Conservation (phyloP, 2,888 invertebrate species). For the Lissonota sp. region DNA sequence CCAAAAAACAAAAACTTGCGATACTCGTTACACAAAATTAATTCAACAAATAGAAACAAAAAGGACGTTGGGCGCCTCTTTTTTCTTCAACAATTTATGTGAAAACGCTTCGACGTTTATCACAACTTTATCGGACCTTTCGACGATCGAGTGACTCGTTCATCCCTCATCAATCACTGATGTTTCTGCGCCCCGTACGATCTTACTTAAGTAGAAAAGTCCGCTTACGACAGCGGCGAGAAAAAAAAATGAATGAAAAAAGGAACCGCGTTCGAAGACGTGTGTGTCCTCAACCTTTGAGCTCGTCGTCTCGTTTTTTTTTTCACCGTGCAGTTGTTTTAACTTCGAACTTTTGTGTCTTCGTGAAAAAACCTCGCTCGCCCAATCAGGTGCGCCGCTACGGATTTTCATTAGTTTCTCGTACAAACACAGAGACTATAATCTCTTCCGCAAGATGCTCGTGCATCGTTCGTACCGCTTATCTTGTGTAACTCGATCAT, state of each 20-base stretch:
- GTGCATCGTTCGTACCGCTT: neutral
- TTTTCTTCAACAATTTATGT: too few relatives aligned
- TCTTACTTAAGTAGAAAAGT: constrained; percentile 49
- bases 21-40: neutral
- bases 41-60: too few relatives aligned
- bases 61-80: too few relatives aligned
- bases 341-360: neutral
- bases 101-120: neutral
- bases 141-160: constrained; percentile 14
- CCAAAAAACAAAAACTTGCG: neutral
- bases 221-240: constrained; percentile 10
- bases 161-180: constrained; percentile 48
- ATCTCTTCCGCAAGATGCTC: neutral
- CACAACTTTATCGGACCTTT: neutral
- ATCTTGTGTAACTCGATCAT: neutral
- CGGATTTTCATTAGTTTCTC: too few relatives aligned
- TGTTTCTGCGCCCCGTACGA: constrained; percentile 14
- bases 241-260: constrained; percentile 21
- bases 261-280: neutral
- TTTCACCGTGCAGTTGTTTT: neutral
- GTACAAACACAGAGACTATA: too few relatives aligned
- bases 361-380: too few relatives aligned
- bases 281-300: constrained; percentile 42
- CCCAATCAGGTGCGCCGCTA: neutral
- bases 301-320: constrained; percentile 6